Conservation (phyloP, 2,113 vertebrate species). For the Poeciliopsis retropinna region DNA sequence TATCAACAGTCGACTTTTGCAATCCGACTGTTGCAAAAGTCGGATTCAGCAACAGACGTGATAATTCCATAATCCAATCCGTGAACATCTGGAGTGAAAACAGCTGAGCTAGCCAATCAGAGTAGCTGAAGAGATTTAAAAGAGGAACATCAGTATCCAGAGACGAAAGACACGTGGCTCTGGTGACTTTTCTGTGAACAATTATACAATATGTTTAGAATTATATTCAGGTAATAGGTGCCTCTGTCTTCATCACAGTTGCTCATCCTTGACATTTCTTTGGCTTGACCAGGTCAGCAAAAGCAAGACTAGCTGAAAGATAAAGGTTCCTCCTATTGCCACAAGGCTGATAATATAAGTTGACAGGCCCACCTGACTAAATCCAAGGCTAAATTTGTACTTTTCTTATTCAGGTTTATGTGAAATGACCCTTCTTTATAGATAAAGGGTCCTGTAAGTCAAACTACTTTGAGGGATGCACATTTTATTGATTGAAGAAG, state of each 20-base stretch:
- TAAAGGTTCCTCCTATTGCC: not conserved
- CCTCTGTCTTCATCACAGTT: not conserved
- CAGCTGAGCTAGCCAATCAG: slow-evolving; percentile 66
- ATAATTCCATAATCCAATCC: slow-evolving; percentile 72
- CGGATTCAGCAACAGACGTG: slow-evolving; percentile 51
- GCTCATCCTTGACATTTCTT: not conserved
- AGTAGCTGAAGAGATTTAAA: slow-evolving; percentile 53
- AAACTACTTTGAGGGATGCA: not conserved
- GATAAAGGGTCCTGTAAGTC: not conserved
- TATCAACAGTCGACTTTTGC: too few species aligned
- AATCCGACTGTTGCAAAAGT: too few species aligned
- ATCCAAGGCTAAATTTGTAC: not conserved
- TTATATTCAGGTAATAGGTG: not conserved
- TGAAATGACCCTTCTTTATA: not conserved
- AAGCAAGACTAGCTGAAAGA: slow-evolving; percentile 1
- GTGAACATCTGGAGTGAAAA: slow-evolving; percentile 70
- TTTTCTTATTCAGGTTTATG: not conserved
- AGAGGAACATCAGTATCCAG: slow-evolving; percentile 29
- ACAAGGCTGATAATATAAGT: not conserved
- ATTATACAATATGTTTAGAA: not conserved
- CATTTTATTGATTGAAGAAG: not conserved
- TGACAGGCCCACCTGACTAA: not conserved
- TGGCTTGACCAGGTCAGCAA: not conserved
- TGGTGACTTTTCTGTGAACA: not conserved
- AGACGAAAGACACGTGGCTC: slow-evolving; percentile 24